phyloP scores from a whole-genome alignment of 2,888 invertebrate genomes.

The Xestia c-nigrum region DNA sequence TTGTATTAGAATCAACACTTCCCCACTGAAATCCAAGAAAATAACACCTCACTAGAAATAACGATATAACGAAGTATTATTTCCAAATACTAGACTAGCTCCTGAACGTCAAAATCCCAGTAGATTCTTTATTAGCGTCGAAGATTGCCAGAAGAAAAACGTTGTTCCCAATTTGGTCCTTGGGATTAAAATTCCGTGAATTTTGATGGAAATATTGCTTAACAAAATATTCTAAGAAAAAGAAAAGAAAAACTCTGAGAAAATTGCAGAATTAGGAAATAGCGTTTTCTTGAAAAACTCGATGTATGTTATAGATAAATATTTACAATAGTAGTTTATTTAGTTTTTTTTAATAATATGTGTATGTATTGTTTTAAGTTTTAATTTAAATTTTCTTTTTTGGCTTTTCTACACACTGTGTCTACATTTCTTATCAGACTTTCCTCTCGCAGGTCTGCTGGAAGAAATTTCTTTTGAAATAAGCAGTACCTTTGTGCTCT shows the following conservation, averaged over 20 bases:
- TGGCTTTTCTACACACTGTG: too few relatives aligned
- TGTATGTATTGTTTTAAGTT: too few relatives aligned
- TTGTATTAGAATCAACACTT: background rate
- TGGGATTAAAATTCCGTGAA: constrained; percentile 30
- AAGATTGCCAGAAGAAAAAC: constrained; percentile 18
- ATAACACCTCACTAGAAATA: background rate
- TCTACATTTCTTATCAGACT: too few relatives aligned
- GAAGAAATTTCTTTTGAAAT: too few relatives aligned
- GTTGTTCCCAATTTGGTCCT: constrained; percentile 5
- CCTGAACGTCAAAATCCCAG: constrained; percentile 7
- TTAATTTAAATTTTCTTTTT: too few relatives aligned
- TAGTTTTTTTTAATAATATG: too few relatives aligned
- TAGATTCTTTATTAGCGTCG: constrained; percentile 35
- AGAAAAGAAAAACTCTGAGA: background rate
- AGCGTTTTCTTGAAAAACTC: background rate
- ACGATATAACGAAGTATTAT: constrained; percentile 10
- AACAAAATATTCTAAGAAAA: background rate
- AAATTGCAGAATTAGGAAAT: background rate
- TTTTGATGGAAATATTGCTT: constrained; percentile 15
- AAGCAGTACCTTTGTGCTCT: too few relatives aligned
- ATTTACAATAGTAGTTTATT: too few relatives aligned
- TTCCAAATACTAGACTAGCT: background rate
- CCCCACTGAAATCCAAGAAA: background rate
- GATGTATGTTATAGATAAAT: too few relatives aligned
- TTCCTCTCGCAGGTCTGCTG: too few relatives aligned